Evolutionary conservation across 2,888 invertebrate species (phyloP).

Genomic region (Pandemis heparana): DNA sequence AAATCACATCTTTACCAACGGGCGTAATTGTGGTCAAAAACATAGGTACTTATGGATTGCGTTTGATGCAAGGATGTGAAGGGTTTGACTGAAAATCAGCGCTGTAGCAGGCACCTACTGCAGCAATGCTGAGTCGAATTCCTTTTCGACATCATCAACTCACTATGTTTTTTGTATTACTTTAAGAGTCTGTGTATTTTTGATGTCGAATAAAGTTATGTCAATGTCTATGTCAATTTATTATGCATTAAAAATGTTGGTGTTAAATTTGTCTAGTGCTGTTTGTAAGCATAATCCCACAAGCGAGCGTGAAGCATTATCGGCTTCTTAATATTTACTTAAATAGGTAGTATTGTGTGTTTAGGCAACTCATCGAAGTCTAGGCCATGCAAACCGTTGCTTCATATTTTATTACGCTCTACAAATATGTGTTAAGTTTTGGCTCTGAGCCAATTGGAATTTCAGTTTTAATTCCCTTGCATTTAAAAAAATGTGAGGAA

Average conservation of each 20-base stretch:
- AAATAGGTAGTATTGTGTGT: neutral
- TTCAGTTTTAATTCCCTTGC: neutral
- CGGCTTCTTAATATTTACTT: neutral
- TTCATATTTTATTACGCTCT: conserved; percentile 1
- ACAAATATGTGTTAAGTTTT: conserved; percentile 7
- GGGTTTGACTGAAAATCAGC: no score
- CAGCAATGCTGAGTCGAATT: no score
- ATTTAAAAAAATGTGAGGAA: neutral
- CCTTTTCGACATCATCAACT: no score
- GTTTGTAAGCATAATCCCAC: neutral
- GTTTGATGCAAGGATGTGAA: no score
- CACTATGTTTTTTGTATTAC: no score
- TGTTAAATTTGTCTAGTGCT: neutral
- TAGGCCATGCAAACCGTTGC: neutral
- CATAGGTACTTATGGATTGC: no score
- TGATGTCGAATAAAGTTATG: no score
- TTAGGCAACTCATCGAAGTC: neutral
- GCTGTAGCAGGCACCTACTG: no score
- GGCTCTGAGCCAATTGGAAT: neutral
- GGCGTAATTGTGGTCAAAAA: no score
- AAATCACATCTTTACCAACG: no score
- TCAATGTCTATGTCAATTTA: no score
- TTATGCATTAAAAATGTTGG: neutral
- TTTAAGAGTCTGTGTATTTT: no score
- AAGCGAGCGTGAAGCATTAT: neutral